Evolutionary conservation across 2,113 vertebrate species (phyloP), one percentile per base, ranked within the genome.

Genomic region (Alligator mississippiensis): DNA sequence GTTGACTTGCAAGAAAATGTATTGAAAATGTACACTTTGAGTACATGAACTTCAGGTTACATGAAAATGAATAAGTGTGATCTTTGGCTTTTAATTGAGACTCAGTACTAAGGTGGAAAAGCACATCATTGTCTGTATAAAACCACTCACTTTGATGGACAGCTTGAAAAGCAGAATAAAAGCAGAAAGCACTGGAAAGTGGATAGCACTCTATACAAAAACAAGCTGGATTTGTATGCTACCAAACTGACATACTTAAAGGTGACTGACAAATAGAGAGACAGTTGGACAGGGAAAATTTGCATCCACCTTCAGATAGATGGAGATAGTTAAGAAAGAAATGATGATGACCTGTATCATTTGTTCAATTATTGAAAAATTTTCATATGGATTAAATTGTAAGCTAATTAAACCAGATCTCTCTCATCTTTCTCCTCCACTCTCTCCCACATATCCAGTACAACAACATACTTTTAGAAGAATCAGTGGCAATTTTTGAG

Each of bases 41-140:
- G 27, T 77, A 28, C 10, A 82, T 77, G 87, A 94, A 79, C 83
- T 92, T 84, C 78, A 89, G 62, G 38, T 25, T 64, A 61, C 78
- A 95, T 96, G 90, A 97, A 95, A 95, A 93, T 92, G 93, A 93
- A 17, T 86, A 85, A 94, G 62, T 38, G 60, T 85, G 47, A 55
- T 88, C 93, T 94, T 90, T 95, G 47, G 66, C 47, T 84, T 94
- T 92, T 95, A 95, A 94, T 89, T 95, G 85, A 93, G 90, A 89
- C 79, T 84, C 70, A 89, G 92, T 95, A 70, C 80, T 90, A 94
- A 92, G 61, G 55, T 84, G 75, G 82, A 70, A 89, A 95, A 89
- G 92, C n/a, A 89, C 87, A 93, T 94, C 84, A 77, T 86, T 93
- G 90, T 93, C 94, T 94, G 79, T 47, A 47, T 85, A 86, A 17